Conservation (phyloP, 2,888 invertebrate genomes). For the Erynnis tages region DNA sequence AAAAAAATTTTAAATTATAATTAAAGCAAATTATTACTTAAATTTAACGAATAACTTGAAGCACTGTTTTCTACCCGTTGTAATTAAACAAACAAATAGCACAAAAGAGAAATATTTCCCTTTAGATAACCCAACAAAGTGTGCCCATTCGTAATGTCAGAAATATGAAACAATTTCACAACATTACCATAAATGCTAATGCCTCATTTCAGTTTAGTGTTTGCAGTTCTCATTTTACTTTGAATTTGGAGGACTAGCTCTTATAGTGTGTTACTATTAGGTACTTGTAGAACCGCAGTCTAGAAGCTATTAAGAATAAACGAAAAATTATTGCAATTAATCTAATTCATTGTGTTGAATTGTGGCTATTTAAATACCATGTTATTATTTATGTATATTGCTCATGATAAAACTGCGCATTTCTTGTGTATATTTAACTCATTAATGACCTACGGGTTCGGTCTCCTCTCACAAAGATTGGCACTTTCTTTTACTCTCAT, state of each 20-base stretch:
- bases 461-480: too few species aligned
- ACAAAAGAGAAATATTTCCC: slow-evolving; percentile 22
- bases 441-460: too few species aligned
- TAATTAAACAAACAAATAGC: slow-evolving; percentile 14
- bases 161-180: slow-evolving; percentile 46
- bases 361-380: too few species aligned
- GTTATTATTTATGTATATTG: too few species aligned
- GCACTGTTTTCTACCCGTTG: neutral
- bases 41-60: too few species aligned
- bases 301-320: too few species aligned
- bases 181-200: slow-evolving; percentile 66
- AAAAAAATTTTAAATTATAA: too few species aligned
- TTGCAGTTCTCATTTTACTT: slow-evolving; percentile 45
- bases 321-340: too few species aligned
- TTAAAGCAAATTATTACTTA: neutral
- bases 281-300: neutral
- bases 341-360: too few species aligned
- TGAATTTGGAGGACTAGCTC: slow-evolving; percentile 27
- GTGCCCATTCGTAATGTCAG: slow-evolving; percentile 30
- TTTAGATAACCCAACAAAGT: slow-evolving; percentile 30
- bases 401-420: too few species aligned
- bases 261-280: neutral
- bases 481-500: too few species aligned
- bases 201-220: slow-evolving; percentile 44
- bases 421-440: too few species aligned